phyloP scores from a whole-genome alignment of 2,113 vertebrate genomes.

The Myotis davidii region DNA sequence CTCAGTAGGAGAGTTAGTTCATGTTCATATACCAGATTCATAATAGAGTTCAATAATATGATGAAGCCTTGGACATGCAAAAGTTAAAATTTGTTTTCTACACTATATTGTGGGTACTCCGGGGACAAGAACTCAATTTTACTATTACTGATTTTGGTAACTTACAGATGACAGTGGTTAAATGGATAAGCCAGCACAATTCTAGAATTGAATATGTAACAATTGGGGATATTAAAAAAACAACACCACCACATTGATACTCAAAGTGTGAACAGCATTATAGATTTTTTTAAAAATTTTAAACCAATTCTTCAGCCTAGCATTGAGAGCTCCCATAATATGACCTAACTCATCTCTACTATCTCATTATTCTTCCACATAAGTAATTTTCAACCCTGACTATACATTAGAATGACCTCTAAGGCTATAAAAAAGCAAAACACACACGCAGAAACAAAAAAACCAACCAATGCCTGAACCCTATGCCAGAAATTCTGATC shows the following conservation, averaged over 20 bases:
- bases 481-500: neutral
- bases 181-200: neutral
- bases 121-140: neutral
- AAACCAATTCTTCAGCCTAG: neutral
- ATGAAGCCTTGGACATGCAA: neutral
- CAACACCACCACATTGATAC: neutral
- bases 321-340: neutral
- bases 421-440: neutral
- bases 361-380: neutral
- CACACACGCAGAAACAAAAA: neutral
- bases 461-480: neutral
- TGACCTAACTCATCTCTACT: neutral
- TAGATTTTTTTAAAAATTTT: neutral
- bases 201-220: neutral
- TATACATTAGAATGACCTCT: neutral
- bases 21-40: neutral
- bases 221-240: neutral
- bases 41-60: neutral
- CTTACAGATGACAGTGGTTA: neutral
- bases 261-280: neutral
- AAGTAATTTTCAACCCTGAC: neutral
- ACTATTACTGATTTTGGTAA: neutral
- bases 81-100: neutral
- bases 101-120: neutral
- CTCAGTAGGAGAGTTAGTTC: neutral